A percentile compares a stretch with the other conserved stretches of the same genome.
Evolutionary conservation across 2,888 invertebrate species (phyloP).

Genomic region (Teinopalpus imperialis): DNA sequence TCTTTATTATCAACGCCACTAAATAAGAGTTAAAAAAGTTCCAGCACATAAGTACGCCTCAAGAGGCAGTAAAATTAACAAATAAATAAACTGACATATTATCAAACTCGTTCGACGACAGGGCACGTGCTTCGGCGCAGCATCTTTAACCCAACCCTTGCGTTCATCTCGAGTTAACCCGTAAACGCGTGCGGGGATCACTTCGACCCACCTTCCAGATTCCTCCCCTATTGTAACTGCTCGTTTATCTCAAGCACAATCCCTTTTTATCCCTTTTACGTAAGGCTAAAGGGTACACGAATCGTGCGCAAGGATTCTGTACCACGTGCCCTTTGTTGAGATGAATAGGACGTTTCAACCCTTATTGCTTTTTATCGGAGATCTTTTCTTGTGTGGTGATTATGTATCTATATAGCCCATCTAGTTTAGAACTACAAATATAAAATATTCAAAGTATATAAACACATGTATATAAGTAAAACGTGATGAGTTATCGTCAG

Average conservation of each 20-base stretch:
- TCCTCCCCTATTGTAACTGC: constrained; percentile 45
- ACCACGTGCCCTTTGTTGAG: constrained; percentile 71
- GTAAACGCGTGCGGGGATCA: constrained; percentile 73
- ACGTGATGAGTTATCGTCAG: too few relatives aligned
- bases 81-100: constrained; percentile 19
- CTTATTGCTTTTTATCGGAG: constrained; percentile 44
- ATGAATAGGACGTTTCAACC: constrained; percentile 58
- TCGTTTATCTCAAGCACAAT: constrained; percentile 63
- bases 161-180: constrained; percentile 54
- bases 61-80: constrained; percentile 6
- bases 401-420: constrained; percentile 28
- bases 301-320: constrained; percentile 77
- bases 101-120: constrained; percentile 37
- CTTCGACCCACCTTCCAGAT: constrained; percentile 58
- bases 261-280: constrained; percentile 63
- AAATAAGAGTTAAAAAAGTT: constrained; percentile 3
- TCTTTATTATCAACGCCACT: too few relatives aligned
- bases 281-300: constrained; percentile 65
- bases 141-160: constrained; percentile 54
- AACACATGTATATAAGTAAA: too few relatives aligned
- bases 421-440: too few relatives aligned
- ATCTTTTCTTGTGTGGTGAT: too few relatives aligned
- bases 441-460: too few relatives aligned
- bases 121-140: constrained; percentile 64
- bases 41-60: not conserved